Percentiles rank a stretch among this genome's conserved stretches.
Evolutionary conservation across 2,888 invertebrate genomes (phyloP).

Genomic region (Acrobasis suavella): DNA sequence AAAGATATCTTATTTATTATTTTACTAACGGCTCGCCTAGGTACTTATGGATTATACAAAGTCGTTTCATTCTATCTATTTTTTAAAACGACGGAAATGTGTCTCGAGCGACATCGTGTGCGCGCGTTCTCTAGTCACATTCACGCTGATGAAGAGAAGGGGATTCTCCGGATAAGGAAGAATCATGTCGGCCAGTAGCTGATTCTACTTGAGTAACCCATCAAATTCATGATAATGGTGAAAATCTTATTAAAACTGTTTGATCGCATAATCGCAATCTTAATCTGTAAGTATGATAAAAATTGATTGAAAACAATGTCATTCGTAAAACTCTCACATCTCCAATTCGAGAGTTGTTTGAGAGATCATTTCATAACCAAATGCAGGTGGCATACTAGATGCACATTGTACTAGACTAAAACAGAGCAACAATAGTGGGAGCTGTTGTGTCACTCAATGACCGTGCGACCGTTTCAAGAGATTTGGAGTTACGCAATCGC

Average conservation of each 20-base stretch:
- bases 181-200: too few relatives aligned
- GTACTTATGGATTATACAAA: too few relatives aligned
- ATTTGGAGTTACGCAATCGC: conserved; percentile 17
- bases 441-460: conserved; percentile 24
- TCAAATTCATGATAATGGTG: not conserved
- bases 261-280: not conserved
- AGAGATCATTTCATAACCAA: conserved; percentile 1
- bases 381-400: conserved; percentile 18
- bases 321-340: not conserved
- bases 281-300: not conserved
- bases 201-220: too few relatives aligned
- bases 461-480: conserved; percentile 20
- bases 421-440: conserved; percentile 28
- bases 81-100: too few relatives aligned
- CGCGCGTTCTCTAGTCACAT: too few relatives aligned
- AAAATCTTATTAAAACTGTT: not conserved
- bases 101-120: too few relatives aligned
- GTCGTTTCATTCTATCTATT: too few relatives aligned
- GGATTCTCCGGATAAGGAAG: too few relatives aligned
- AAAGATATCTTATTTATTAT: too few relatives aligned
- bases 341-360: not conserved
- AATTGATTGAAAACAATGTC: too few relatives aligned
- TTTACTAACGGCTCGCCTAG: too few relatives aligned
- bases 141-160: too few relatives aligned
- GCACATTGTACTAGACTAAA: conserved; percentile 25